A percentile compares a stretch with the other conserved stretches of the same genome.
phyloP scores from a whole-genome alignment of 2,888 invertebrate genomes.

The Heliconius hortense region DNA sequence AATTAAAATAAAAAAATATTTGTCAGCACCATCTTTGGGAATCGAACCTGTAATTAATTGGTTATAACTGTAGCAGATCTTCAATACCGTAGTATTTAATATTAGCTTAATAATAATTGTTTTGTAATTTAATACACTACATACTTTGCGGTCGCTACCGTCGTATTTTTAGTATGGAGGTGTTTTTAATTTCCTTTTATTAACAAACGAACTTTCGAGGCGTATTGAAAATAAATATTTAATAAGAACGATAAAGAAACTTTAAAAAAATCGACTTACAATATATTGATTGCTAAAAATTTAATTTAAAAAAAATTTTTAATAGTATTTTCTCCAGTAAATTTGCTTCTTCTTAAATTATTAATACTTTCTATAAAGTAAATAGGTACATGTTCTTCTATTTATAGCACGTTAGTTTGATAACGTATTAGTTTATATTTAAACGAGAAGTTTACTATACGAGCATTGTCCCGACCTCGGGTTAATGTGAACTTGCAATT shows the following conservation, averaged over 20 bases:
- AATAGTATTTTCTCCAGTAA: background rate
- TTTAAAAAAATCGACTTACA: too few species aligned
- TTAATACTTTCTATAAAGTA: background rate
- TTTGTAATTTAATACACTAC: conserved; percentile 1
- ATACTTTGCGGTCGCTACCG: background rate
- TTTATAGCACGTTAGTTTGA: conserved; percentile 13
- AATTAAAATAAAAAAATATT: background rate
- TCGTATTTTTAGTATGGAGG: background rate
- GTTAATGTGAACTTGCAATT: conserved; percentile 41
- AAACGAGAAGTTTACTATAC: conserved; percentile 17
- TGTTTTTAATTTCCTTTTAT: background rate
- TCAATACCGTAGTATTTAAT: background rate
- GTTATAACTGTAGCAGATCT: background rate
- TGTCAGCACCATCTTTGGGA: background rate
- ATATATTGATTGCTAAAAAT: too few species aligned
- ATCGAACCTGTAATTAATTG: background rate
- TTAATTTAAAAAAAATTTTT: background rate
- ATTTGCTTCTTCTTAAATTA: background rate
- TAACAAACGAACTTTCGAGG: background rate
- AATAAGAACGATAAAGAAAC: too few species aligned
- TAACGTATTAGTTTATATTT: conserved; percentile 27
- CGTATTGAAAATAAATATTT: background rate
- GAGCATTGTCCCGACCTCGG: conserved; percentile 29
- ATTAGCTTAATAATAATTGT: background rate
- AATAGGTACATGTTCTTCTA: background rate